Evolutionary conservation across 2,113 vertebrate species (phyloP), one percentile per base, ranked within the genome.

Genomic region (Scophthalmus maximus): DNA sequence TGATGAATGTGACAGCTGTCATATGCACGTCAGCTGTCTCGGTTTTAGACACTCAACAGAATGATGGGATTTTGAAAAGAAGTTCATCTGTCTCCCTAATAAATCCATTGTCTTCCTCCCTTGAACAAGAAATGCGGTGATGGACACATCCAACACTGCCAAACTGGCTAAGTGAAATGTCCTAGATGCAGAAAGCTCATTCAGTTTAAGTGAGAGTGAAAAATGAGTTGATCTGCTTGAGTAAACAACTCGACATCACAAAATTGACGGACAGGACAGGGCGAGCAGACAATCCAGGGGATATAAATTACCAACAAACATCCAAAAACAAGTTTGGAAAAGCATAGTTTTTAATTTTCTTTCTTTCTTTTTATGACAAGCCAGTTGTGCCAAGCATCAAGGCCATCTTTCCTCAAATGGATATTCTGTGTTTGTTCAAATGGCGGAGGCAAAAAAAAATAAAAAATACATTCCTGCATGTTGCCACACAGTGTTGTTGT

Each of bases 41-140:
- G 78, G 65, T 82, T 86, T 90, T 86, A 71, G 85, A 91, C 90
- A 83, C 68, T 73, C 73, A 68, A 71, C 59, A 62, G 85, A 88
- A 86, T 91, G 88, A 92, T 79, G 86, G 77, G 83, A 87, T 87
- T n/a, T 87, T 80, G 88, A 91, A 91, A 90, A 87, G 83, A 88
- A 88, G 87, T 91, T 92, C 84, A 90, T 91, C 90, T 81, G 89
- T 90, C 90, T 90, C 80, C 76, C 80, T 92, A 90, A 90, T 91
- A 90, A 92, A 92, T 90, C 87, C 73, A 88, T 87, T 91, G 88
- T 89, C 88, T 88, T 86, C 88, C 88, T 86, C 74, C 58, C 91
- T 88, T 84, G 78, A 90, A 84, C 83, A 84, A 78, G 72, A 75
- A 69, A 79, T 66, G 79, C 32, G 36, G 69, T 91, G 87, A 91